These are phyloP conservation scores for Sebastes iracundus DNA, from an alignment of 2,797 vertebrate genomes.

Conservation along the genomic window DNA sequence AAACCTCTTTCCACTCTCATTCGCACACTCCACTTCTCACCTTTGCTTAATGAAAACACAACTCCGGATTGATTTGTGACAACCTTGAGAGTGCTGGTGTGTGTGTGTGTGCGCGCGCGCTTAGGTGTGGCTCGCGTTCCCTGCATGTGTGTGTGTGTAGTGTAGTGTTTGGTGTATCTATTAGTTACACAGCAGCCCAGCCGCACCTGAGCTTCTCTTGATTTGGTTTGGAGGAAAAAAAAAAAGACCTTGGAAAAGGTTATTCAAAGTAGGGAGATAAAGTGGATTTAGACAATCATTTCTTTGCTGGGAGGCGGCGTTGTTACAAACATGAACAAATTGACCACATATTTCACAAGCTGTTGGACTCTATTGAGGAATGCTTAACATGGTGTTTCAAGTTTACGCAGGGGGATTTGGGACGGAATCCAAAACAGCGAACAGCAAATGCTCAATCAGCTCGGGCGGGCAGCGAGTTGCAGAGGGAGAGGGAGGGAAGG, in stretches of 20 bases:
- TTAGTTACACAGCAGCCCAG: conserved; percentile 24
- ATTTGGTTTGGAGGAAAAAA: conserved; percentile 35
- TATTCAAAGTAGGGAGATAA: conserved; percentile 60
- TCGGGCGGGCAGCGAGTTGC: conserved; percentile 43
- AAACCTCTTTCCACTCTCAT: conserved; percentile 49
- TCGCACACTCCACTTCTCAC: conserved; percentile 55
- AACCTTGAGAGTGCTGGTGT: conserved; percentile 48
- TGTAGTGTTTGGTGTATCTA: conserved; percentile 9
- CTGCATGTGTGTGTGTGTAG: not conserved
- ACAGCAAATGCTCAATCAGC: conserved; percentile 68
- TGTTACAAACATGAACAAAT: conserved; percentile 64
- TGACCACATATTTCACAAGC: conserved; percentile 63
- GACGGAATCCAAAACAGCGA: conserved; percentile 65
- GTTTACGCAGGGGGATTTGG: conserved; percentile 62
- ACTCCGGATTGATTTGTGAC: conserved; percentile 60
- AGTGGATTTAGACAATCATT: conserved; percentile 60
- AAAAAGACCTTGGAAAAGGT: conserved; percentile 59
- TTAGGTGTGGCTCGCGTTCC: not conserved
- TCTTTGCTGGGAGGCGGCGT: conserved; percentile 35
- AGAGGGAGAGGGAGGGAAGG: not conserved
- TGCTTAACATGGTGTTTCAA: conserved; percentile 56
- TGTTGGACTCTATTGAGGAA: conserved; percentile 53
- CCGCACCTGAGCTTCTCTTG: conserved; percentile 54
- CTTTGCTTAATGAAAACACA: conserved; percentile 63
- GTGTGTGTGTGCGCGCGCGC: not conserved